A percentile compares a stretch with the other conserved stretches of the same genome.
phyloP scores from a whole-genome alignment of 92 coral and sea anemone genomes.

The Epizoanthus scotinus region DNA sequence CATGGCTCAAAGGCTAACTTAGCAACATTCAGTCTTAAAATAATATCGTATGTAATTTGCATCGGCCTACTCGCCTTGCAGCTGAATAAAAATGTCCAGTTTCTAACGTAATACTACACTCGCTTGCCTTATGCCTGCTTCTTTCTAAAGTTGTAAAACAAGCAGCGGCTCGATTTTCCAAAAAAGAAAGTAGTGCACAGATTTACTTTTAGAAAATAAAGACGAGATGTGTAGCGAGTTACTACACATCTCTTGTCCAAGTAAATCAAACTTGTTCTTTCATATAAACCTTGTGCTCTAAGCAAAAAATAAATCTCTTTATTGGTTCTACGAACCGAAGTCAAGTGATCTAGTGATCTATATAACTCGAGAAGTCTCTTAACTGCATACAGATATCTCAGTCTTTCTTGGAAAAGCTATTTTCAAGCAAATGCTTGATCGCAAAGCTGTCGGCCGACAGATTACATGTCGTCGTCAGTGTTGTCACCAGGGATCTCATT shows the following conservation, averaged over 20 bases:
- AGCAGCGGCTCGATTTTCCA: background rate
- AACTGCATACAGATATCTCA: background rate
- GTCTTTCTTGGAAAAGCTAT: background rate
- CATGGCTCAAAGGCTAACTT: no score
- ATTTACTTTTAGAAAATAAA: background rate
- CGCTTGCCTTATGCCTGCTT: no score
- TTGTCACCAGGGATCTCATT: conserved; percentile 29
- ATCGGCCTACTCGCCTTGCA: no score
- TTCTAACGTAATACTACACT: no score
- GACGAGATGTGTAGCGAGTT: background rate
- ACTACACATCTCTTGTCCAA: background rate
- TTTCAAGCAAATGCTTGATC: background rate
- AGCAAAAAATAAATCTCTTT: background rate
- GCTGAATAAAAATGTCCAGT: no score
- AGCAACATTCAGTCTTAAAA: no score
- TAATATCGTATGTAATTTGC: no score
- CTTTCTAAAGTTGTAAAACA: background rate
- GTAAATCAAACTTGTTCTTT: background rate
- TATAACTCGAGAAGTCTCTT: background rate
- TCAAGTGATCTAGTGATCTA: background rate
- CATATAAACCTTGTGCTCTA: background rate
- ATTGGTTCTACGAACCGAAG: background rate
- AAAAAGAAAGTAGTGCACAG: background rate
- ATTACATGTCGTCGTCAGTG: conserved; percentile 33
- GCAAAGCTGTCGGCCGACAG: background rate